phyloP scores from a whole-genome alignment of 2,113 vertebrate species.

The Oryctolagus cuniculus region mOryCun1.1 NC_091449.1:34076001-34076500 shows the following conservation, averaged over 20 bases:
- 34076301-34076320: neutral
- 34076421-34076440: neutral
- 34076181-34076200: neutral
- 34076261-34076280: neutral
- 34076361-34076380: fast-evolving
- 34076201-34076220: neutral
- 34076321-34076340: neutral
- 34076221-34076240: too few species aligned
- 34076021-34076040: neutral
- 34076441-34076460: neutral
- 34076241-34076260: too few species aligned
- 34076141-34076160: neutral
- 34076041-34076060: neutral
- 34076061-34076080: neutral
- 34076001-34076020: neutral
- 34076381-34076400: neutral
- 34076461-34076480: neutral
- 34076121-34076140: neutral
- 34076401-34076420: neutral
- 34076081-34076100: neutral
- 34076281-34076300: neutral
- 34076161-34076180: neutral
- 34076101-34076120: neutral
- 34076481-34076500: neutral
- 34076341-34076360: neutral